phyloP scores from a whole-genome alignment of 2,888 invertebrate species.

The Theristus sp. region DNA sequence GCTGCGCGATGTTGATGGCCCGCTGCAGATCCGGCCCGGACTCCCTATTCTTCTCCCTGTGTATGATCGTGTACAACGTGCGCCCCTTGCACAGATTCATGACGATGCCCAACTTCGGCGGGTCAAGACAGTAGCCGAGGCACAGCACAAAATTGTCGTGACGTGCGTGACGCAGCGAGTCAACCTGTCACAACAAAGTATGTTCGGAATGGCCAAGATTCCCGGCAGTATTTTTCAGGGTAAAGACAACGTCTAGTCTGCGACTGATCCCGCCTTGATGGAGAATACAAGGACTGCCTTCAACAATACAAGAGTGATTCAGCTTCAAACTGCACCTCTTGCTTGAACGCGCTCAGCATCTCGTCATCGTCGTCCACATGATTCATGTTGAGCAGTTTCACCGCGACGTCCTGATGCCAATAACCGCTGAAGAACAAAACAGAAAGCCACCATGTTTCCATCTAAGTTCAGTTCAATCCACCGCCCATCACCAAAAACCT shows the following conservation, averaged over 20 bases:
- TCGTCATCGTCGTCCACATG: slow-evolving; percentile 53
- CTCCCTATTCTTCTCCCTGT: slow-evolving; percentile 31
- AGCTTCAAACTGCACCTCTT: slow-evolving; percentile 46
- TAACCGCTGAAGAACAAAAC: slow-evolving; percentile 41
- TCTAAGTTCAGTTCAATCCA: background rate
- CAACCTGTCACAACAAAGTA: background rate
- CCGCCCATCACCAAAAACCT: slow-evolving; percentile 10
- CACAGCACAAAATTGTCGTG: slow-evolving; percentile 96
- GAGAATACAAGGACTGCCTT: too few relatives aligned
- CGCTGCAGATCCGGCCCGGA: slow-evolving; percentile 44
- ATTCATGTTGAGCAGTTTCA: slow-evolving; percentile 81
- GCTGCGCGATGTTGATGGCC: slow-evolving; percentile 77
- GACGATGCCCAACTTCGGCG: slow-evolving; percentile 81
- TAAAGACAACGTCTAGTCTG: too few relatives aligned
- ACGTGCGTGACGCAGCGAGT: slow-evolving; percentile 82
- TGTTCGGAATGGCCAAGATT: background rate
- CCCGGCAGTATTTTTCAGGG: too few relatives aligned
- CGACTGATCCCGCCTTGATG: too few relatives aligned
- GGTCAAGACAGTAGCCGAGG: slow-evolving; percentile 98
- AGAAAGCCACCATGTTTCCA: background rate
- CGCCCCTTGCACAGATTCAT: slow-evolving; percentile 83
- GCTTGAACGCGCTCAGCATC: slow-evolving; percentile 73
- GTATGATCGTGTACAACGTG: slow-evolving; percentile 80
- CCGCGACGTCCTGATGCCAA: slow-evolving; percentile 95
- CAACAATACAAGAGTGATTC: background rate